Evolutionary conservation across 92 coral and sea anemone species (phyloP).

Genomic region (Blastomussa wellsi): DNA sequence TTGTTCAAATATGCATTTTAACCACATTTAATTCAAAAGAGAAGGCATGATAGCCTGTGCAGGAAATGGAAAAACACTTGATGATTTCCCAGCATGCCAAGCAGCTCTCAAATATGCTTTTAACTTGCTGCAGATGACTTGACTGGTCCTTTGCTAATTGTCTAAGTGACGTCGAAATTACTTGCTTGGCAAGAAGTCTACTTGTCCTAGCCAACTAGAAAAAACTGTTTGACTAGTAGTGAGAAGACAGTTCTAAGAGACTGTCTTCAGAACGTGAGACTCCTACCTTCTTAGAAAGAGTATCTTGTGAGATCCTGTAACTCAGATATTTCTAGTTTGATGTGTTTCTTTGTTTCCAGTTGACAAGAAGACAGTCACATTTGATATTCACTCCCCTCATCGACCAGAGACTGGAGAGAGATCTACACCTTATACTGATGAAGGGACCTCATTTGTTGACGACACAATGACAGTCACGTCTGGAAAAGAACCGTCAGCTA

Average conservation of each 20-base stretch:
- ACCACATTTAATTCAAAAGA: no score
- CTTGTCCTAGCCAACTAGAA: no score
- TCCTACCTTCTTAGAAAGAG: neutral
- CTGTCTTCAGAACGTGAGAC: neutral
- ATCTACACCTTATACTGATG: constrained; percentile 1
- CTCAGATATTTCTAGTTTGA: neutral
- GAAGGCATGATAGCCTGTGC: no score
- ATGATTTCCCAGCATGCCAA: no score
- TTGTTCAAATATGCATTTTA: no score
- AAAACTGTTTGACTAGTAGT: neutral
- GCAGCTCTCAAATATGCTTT: no score
- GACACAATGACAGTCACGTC: constrained; percentile 45
- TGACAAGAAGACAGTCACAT: constrained; percentile 34
- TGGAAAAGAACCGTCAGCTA: constrained; percentile 41
- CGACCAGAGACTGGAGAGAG: constrained; percentile 22
- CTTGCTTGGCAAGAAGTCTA: no score
- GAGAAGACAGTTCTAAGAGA: neutral
- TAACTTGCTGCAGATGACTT: no score
- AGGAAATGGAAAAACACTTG: no score
- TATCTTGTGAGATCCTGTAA: neutral
- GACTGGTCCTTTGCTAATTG: no score
- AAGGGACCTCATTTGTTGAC: constrained; percentile 26
- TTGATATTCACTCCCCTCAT: constrained; percentile 16
- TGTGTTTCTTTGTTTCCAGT: constrained; percentile 6
- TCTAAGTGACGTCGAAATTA: no score